Percentiles rank a stretch among this genome's conserved stretches.
Evolutionary conservation across 2,888 invertebrate species (phyloP).

Genomic region (Drosophila glabriapex): DNA sequence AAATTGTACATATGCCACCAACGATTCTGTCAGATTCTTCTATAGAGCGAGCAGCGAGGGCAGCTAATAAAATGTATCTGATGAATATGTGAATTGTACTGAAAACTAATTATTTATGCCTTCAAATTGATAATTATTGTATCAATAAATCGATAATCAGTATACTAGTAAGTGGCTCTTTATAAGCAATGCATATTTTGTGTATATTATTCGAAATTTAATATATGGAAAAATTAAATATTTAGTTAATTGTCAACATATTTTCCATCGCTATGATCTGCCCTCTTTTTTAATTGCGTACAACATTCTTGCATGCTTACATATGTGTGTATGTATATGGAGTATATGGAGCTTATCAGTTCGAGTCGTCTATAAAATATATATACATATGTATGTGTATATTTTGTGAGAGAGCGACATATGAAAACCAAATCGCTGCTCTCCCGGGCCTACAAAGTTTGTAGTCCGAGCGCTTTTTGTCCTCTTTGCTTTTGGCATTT

Average conservation of each 20-base stretch:
- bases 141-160: neutral
- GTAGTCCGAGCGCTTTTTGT: slow-evolving; percentile 2
- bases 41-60: neutral
- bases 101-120: neutral
- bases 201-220: neutral
- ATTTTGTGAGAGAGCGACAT: slow-evolving; percentile 14
- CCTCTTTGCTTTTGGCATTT: slow-evolving; percentile 1
- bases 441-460: slow-evolving; percentile 9
- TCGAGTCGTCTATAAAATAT: slow-evolving; percentile 24
- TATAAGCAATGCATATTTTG: neutral
- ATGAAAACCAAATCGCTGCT: slow-evolving; percentile 10
- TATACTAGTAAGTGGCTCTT: neutral
- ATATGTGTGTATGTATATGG: neutral
- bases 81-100: neutral
- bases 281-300: neutral
- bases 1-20: neutral
- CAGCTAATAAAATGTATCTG: neutral
- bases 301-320: neutral
- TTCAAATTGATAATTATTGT: neutral
- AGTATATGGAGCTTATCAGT: slow-evolving; percentile 47
- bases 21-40: neutral
- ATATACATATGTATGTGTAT: neutral
- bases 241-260: neutral
- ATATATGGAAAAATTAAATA: neutral
- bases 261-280: neutral